These are phyloP conservation scores for Pyrrhosoma nymphula DNA, from an alignment of 2,888 invertebrate species.

Conservation along the genomic window DNA sequence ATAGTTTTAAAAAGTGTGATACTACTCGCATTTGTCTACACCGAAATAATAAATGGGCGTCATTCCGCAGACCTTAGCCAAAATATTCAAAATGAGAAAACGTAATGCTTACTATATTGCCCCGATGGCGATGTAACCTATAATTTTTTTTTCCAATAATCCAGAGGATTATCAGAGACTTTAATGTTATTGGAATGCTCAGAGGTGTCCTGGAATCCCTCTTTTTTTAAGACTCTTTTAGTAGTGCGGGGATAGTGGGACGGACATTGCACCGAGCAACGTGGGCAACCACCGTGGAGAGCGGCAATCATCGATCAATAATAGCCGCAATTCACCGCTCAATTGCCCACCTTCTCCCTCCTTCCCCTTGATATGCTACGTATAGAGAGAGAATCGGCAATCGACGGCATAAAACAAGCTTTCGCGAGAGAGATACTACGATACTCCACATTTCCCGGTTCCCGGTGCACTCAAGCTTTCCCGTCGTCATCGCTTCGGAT, in stretches of 20 bases:
- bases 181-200: not conserved
- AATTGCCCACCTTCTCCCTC: not conserved
- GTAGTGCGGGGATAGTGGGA: not conserved
- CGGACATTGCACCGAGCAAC: not conserved
- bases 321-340: not conserved
- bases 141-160: not conserved
- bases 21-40: too few species aligned
- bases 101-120: too few species aligned
- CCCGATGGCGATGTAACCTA: too few species aligned
- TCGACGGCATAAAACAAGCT: not conserved
- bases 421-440: not conserved
- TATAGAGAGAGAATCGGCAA: not conserved
- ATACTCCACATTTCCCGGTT: not conserved
- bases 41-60: too few species aligned
- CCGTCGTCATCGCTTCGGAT: slow-evolving; percentile 24
- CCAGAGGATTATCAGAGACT: too few species aligned
- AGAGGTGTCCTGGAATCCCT: not conserved
- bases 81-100: too few species aligned
- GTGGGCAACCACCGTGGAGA: not conserved
- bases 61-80: too few species aligned
- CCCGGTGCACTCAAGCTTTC: slow-evolving; percentile 19
- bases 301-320: not conserved
- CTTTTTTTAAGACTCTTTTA: not conserved
- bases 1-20: too few species aligned
- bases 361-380: not conserved